Percentiles rank a stretch among this genome's conserved stretches.
phyloP scores from a whole-genome alignment of 2,888 invertebrate species.

The Quadriops clusia region DNA sequence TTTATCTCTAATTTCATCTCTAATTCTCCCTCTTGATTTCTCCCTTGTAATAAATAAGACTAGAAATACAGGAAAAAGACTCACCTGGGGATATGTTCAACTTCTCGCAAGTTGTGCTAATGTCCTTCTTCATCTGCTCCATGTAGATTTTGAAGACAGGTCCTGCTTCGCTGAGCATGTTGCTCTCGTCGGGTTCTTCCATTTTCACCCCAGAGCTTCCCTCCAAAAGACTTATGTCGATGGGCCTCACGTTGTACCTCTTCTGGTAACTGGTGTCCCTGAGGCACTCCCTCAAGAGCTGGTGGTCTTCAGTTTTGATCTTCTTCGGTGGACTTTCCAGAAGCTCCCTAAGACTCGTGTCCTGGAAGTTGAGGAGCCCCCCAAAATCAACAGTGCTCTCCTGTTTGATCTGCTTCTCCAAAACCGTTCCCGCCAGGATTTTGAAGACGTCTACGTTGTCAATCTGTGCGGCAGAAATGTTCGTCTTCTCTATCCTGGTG shows the following conservation, averaged over 20 bases:
- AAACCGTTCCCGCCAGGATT: conserved; percentile 24
- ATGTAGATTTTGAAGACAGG: conserved; percentile 69
- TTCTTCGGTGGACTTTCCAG: conserved; percentile 3
- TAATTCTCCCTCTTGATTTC: too few species aligned
- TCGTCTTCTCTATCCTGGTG: too few species aligned
- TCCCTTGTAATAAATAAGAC: too few species aligned
- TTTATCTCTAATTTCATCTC: too few species aligned
- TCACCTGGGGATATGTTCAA: conserved; percentile 82
- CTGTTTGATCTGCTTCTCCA: conserved; percentile 37
- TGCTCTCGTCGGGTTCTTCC: conserved; percentile 50
- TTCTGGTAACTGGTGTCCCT: conserved; percentile 78
- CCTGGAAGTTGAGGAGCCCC: conserved; percentile 41
- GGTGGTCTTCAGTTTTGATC: conserved; percentile 49
- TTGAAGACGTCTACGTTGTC: conserved; percentile 25
- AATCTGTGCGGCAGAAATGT: conserved; percentile 13
- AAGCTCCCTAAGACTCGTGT: not conserved
- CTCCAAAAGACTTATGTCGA: conserved; percentile 50
- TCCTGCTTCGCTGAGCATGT: conserved; percentile 64
- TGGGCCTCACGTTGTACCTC: conserved; percentile 68
- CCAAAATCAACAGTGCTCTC: conserved; percentile 49
- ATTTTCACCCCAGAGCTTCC: conserved; percentile 46
- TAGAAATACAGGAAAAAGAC: conserved; percentile 28
- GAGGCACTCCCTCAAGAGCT: conserved; percentile 66
- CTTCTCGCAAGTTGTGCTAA: conserved; percentile 71
- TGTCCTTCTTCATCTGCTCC: conserved; percentile 75